Evolutionary conservation across 2,888 invertebrate species (phyloP), one percentile per base, ranked within the genome.

Genomic region (Leucozona laternaria): DNA sequence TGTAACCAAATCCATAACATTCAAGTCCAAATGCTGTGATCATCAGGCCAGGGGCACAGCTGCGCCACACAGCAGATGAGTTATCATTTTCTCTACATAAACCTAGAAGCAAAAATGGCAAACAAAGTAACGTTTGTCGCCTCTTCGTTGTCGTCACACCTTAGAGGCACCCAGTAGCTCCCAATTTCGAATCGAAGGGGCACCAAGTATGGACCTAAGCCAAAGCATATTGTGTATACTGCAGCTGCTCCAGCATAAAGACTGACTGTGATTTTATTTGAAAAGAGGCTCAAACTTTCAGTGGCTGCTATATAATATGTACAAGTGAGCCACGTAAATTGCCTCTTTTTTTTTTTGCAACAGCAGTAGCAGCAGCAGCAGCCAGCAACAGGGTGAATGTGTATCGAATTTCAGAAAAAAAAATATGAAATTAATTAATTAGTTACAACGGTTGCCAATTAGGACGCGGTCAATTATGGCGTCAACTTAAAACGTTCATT

Each of bases 351-450:
- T n/a, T n/a, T 64, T 22, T 22, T 50, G 57, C 45, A 57, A 28
- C 43, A 43, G 13, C 43, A 37, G 28, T 2, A 48, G 48, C 48
- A 50, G 1, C 57, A 58, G 37, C 34, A 17, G 11, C 45, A 31
- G 11, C 17, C 31, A 60, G 10, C 28, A 37, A 25, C 25, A 66
- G 34, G 68, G 79, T 84, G 81, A 85, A 81, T 80, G 77, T 85
- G 85, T 80, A 73, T 81, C 85, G 77, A 85, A 85, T 85, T 81
- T 80, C 62, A 70, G 40, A 70, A 84, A 58, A 70, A 34, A 64
- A 64, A 76, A 76, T 85, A 85, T 85, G 84, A 85, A 81, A 85
- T 81, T 81, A 81, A 85, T 85, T 81, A 85, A 85, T 85, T 85
- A 78, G 75, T 45, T 73, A 78, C 81, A 85, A 72, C 55, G 77